phyloP scores from a whole-genome alignment of 2,797 vertebrate species.

The Octomys mimax region DNA sequence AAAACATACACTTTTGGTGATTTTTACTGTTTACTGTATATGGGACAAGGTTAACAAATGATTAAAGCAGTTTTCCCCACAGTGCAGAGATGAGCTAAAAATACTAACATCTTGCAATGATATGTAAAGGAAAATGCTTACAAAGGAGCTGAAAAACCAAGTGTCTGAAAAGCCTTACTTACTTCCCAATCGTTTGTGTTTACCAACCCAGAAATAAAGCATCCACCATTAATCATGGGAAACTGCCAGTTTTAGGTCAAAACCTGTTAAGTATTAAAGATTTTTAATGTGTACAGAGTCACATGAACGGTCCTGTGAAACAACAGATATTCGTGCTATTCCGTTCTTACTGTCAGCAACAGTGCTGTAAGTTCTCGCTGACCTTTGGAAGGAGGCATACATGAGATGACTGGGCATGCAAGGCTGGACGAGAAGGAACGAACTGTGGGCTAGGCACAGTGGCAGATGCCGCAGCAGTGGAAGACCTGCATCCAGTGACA shows the following conservation, averaged over 20 bases:
- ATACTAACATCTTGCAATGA: neutral
- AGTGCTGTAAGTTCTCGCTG: neutral
- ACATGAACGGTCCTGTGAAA: neutral
- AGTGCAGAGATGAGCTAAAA: neutral
- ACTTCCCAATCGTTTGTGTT: neutral
- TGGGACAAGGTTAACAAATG: neutral
- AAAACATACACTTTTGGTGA: neutral
- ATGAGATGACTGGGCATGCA: neutral
- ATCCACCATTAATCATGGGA: neutral
- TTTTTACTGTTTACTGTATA: neutral
- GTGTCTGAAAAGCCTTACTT: neutral
- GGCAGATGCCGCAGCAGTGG: neutral
- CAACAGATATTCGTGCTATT: neutral
- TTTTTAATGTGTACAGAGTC: neutral
- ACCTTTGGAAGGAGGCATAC: neutral
- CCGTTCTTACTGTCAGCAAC: neutral
- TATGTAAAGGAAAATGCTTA: neutral
- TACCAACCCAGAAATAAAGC: neutral
- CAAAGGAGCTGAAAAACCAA: conserved; percentile 1
- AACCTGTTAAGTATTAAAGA: neutral
- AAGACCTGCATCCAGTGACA: neutral
- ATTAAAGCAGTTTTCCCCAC: neutral
- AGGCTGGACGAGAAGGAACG: neutral
- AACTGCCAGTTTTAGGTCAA: neutral
- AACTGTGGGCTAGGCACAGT: neutral